Percentiles rank a stretch among this genome's conserved stretches.
phyloP scores from a whole-genome alignment of 2,888 invertebrate species.

The Agonopterix arenella region DNA sequence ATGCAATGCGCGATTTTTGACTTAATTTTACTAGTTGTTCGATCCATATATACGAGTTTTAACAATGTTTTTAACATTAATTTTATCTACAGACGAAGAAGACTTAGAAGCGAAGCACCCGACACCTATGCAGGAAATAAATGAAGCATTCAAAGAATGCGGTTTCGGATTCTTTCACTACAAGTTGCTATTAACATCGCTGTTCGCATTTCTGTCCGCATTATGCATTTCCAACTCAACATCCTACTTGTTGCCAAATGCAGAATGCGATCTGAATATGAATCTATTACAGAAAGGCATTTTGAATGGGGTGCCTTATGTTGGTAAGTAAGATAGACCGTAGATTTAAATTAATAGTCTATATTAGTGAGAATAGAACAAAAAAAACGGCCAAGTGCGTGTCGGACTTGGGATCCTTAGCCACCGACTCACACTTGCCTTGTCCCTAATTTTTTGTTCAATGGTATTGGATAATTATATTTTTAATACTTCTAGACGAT shows the following conservation, averaged over 20 bases:
- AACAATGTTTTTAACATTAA: no score
- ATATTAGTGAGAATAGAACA: no score
- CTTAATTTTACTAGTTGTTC: no score
- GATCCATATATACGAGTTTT: no score
- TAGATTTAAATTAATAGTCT: no score
- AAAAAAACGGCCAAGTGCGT: no score
- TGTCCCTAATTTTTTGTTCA: no score
- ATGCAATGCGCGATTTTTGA: no score
- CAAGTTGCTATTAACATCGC: slow-evolving; percentile 30
- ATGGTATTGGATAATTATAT: no score
- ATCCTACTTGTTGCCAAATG: slow-evolving; percentile 46
- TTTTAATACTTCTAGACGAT: no score
- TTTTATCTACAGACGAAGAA: slow-evolving; percentile 15
- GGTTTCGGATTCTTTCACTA: slow-evolving; percentile 49
- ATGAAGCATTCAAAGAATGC: slow-evolving; percentile 44
- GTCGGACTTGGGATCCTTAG: no score
- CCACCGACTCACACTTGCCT: no score
- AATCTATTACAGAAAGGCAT: slow-evolving; percentile 46
- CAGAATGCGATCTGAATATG: slow-evolving; percentile 58
- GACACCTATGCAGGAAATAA: slow-evolving; percentile 47
- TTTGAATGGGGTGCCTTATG: slow-evolving; percentile 48
- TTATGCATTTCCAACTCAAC: slow-evolving; percentile 37
- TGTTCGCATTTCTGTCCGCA: slow-evolving; percentile 32
- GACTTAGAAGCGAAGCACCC: slow-evolving; percentile 21
- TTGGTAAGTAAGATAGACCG: slow-evolving; percentile 36